These are phyloP conservation scores for Colistium nudipinnis DNA, from an alignment of 2,113 vertebrate genomes.

Conservation along the genomic window DNA sequence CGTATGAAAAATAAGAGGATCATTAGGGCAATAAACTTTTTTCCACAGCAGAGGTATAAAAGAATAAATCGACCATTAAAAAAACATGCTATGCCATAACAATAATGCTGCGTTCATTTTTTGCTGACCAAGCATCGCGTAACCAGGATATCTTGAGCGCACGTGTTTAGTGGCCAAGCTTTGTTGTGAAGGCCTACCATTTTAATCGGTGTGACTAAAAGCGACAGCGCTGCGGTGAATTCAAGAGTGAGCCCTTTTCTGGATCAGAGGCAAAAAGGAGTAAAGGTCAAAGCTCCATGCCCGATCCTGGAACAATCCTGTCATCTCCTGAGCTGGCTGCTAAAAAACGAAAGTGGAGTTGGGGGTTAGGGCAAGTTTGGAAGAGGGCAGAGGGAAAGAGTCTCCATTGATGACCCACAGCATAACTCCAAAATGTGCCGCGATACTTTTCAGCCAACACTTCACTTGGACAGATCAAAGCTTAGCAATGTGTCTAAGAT, in stretches of 20 bases:
- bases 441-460: conserved; percentile 14
- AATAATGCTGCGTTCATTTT: no score
- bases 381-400: not conserved
- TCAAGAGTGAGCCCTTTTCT: conserved; percentile 39
- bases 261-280: conserved; percentile 37
- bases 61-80: no score
- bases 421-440: not conserved
- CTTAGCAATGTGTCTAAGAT: not conserved
- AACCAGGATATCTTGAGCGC: conserved; percentile 25
- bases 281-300: conserved; percentile 45
- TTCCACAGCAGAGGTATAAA: no score
- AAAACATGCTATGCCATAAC: no score
- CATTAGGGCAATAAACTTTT: no score
- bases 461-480: not conserved
- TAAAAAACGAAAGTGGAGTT: conserved; percentile 22
- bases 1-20: no score
- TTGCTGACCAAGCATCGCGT: conserved; percentile 15
- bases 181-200: conserved; percentile 32
- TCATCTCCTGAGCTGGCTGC: conserved; percentile 36
- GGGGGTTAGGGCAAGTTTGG: conserved; percentile 8
- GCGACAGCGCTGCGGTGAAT: conserved; percentile 49
- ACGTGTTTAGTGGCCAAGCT: conserved; percentile 25
- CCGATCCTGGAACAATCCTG: conserved; percentile 60
- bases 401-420: not conserved
- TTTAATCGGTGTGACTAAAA: conserved; percentile 54